Conservation (phyloP, 2,113 vertebrate genomes). For the Rhabdomys dilectus region DNA sequence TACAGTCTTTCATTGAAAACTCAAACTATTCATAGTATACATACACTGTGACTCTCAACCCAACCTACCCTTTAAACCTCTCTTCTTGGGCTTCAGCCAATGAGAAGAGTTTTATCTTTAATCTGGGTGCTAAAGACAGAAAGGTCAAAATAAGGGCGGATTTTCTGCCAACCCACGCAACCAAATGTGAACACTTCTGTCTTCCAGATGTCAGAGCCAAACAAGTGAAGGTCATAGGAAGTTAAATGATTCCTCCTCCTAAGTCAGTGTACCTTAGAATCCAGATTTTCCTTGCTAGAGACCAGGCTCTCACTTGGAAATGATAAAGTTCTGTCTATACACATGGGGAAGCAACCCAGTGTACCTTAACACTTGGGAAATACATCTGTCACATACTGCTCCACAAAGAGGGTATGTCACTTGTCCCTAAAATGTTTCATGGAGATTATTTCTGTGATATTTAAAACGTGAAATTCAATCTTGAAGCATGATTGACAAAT, state of each 20-base stretch:
- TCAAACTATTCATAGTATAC: background rate
- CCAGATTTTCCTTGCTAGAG: background rate
- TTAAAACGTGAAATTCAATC: background rate
- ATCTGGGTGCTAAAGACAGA: background rate
- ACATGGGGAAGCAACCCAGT: background rate
- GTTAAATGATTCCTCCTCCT: background rate
- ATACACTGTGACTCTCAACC: background rate
- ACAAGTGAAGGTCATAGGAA: background rate
- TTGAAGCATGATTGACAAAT: background rate
- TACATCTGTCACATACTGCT: background rate
- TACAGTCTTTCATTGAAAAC: constrained; percentile 1
- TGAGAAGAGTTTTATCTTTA: background rate
- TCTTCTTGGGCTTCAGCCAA: background rate
- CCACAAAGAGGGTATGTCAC: background rate
- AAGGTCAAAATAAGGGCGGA: background rate
- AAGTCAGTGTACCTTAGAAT: background rate
- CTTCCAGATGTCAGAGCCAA: background rate
- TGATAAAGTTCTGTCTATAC: background rate
- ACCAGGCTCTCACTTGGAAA: constrained; percentile 17
- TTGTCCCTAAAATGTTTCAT: background rate
- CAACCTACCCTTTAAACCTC: background rate
- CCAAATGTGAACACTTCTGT: background rate
- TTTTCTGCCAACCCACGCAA: background rate
- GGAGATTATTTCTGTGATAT: background rate
- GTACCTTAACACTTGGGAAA: background rate